phyloP scores from a whole-genome alignment of 2,113 vertebrate species.

The Phylloscopus whistleri region DNA sequence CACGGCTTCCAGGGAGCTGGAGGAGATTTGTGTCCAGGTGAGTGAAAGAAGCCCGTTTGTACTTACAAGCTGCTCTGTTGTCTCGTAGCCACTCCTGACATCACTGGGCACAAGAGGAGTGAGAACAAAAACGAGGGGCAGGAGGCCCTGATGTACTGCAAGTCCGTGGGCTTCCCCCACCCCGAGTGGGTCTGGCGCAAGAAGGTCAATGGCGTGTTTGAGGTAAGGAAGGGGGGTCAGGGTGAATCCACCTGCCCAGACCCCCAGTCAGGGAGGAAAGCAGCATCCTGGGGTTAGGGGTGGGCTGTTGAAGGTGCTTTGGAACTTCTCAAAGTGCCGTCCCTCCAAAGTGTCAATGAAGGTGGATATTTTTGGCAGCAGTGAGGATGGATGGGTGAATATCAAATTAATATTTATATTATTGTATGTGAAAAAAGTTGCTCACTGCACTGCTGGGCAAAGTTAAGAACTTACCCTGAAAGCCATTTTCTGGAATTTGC shows the following conservation, averaged over 20 bases:
- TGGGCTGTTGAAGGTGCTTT: not conserved
- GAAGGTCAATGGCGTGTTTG: conserved; percentile 72
- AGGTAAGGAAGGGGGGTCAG: conserved; percentile 13
- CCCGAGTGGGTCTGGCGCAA: conserved; percentile 92
- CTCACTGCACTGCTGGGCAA: not conserved
- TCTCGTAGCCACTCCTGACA: conserved; percentile 83
- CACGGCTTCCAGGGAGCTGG: not conserved
- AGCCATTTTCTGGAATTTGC: not conserved
- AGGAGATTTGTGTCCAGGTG: accelerated
- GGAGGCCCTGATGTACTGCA: conserved; percentile 90
- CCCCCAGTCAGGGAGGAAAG: not conserved
- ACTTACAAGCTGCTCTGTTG: not conserved
- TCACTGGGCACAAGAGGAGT: conserved; percentile 92
- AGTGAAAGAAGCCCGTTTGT: not conserved
- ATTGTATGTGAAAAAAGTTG: not conserved
- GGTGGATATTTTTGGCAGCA: not conserved
- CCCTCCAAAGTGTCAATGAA: not conserved
- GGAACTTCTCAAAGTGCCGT: not conserved
- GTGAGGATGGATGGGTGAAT: not conserved
- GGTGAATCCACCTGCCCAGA: accelerated
- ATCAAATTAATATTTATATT: accelerated
- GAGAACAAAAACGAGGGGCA: conserved; percentile 98
- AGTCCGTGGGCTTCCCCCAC: conserved; percentile 92
- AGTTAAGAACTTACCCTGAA: not conserved
- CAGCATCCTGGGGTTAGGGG: not conserved